Base-by-base conservation (phyloP, 2,888 invertebrate species). In the Camptogramma bilineatum region DNA sequence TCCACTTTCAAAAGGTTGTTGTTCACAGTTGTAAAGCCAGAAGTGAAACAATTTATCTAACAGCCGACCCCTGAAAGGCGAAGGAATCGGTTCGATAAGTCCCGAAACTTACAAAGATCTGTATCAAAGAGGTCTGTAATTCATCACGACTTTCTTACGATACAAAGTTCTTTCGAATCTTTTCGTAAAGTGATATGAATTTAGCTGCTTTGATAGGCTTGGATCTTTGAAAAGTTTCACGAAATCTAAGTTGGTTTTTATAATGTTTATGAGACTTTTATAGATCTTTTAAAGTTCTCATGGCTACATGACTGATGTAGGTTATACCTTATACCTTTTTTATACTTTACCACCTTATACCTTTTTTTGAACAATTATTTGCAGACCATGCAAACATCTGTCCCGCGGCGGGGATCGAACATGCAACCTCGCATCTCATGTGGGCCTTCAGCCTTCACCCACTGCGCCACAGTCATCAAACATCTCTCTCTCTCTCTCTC, bases 41-140 rank as follows among this genome's bases (percentile, higher is more conserved):
- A 55, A 62, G 31, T 17, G 46, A 44, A 56, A 52, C 52, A 46
- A 62, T 62, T 53, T 48, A 44, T 53, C 57, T 58, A 48, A 34
- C 19, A 55, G 16, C 53, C 54, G 39, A 61, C 56, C 53, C 44
- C 44, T 57, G 51, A 58, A 68, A 64, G 55, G 55, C 59, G 60
- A 47, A 60, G 52, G 57, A 60, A 54, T 66, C 63, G 54, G 53
- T 13, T 39, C 21, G 51, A 62, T 64, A 69, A 62, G 47, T 64
- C 58, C 10, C 47, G 47, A 64, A 60, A 68, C 55, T 58, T 53
- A 44, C 60, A 61, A 65, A 67, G 64, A 66, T 62, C 42, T 46
- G 64, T 61, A 62, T 69, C 64, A 66, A 68, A 66, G 58, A 53
- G 48, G 69, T 54, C 34, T 51, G 48, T 52, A 56, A 67, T 69